These are phyloP conservation scores for Morelia viridis DNA, from an alignment of 2,797 vertebrate species.

Conservation along the genomic window DNA sequence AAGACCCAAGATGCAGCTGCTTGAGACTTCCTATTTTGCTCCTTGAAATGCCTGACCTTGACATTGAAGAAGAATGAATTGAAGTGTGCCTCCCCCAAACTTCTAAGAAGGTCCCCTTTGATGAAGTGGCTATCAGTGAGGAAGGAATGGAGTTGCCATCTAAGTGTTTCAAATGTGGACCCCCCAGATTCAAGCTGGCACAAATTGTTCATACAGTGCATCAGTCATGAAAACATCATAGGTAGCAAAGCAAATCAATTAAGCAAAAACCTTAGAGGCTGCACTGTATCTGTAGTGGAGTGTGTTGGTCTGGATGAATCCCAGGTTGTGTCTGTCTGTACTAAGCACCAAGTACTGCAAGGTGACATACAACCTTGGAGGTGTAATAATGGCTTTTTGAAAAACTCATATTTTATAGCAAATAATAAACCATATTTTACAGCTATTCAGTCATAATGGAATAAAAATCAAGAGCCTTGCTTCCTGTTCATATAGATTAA, in stretches of 20 bases:
- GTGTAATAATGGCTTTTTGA: neutral
- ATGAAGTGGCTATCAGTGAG: neutral
- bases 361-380: neutral
- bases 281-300: neutral
- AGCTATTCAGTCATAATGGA: neutral
- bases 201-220: neutral
- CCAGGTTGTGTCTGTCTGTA: neutral
- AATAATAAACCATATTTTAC: neutral
- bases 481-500: constrained; percentile 3
- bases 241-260: neutral
- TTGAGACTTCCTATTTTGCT: neutral
- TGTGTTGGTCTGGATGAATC: neutral
- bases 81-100: neutral
- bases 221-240: neutral
- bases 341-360: neutral
- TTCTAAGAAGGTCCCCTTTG: neutral
- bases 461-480: neutral
- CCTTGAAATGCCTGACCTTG: neutral
- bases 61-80: neutral
- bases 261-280: neutral
- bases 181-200: neutral
- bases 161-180: neutral
- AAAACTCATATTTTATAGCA: neutral
- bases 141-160: neutral
- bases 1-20: neutral